These are phyloP conservation scores for Caenorhabditis afra DNA, from an alignment of 2,888 invertebrate species.

Conservation along the genomic window DNA sequence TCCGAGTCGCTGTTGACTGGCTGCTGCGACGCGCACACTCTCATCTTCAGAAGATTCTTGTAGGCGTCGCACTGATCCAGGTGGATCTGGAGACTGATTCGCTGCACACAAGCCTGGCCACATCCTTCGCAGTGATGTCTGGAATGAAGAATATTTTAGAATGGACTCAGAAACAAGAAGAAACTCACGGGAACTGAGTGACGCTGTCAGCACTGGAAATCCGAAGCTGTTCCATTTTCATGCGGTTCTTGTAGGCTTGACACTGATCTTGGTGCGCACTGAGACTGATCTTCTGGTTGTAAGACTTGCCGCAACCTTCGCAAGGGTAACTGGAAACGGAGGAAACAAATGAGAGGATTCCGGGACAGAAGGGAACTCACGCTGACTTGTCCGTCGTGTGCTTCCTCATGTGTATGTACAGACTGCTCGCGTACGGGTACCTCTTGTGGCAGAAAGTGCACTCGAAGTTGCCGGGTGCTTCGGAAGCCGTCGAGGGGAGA, in stretches of 20 bases:
- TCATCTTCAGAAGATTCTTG: constrained; percentile 19
- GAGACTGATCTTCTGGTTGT: constrained; percentile 77
- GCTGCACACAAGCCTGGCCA: constrained; percentile 77
- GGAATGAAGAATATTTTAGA: not conserved
- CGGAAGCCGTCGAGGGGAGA: constrained; percentile 1
- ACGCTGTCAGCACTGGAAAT: constrained; percentile 30
- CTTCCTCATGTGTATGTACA: constrained; percentile 79
- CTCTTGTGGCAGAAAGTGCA: constrained; percentile 78
- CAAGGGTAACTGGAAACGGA: constrained; percentile 71
- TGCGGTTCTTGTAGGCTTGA: constrained; percentile 43
- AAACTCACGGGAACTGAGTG: constrained; percentile 38
- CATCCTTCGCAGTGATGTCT: constrained; percentile 77
- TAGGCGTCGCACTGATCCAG: constrained; percentile 75
- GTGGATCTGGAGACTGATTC: constrained; percentile 78
- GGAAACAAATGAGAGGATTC: constrained; percentile 70
- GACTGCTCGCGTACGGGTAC: constrained; percentile 79
- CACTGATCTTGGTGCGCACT: constrained; percentile 79
- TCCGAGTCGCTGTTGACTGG: constrained; percentile 54
- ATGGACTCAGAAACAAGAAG: not conserved
- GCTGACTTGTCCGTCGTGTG: constrained; percentile 79
- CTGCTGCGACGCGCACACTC: not conserved
- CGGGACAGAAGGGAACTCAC: constrained; percentile 75
- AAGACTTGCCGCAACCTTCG: constrained; percentile 76
- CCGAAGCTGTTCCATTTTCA: constrained; percentile 13
- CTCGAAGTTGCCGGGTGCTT: constrained; percentile 46